phyloP scores from a whole-genome alignment of 2,888 invertebrate genomes.

The Pseudococcus jackbeardsleyi region DNA sequence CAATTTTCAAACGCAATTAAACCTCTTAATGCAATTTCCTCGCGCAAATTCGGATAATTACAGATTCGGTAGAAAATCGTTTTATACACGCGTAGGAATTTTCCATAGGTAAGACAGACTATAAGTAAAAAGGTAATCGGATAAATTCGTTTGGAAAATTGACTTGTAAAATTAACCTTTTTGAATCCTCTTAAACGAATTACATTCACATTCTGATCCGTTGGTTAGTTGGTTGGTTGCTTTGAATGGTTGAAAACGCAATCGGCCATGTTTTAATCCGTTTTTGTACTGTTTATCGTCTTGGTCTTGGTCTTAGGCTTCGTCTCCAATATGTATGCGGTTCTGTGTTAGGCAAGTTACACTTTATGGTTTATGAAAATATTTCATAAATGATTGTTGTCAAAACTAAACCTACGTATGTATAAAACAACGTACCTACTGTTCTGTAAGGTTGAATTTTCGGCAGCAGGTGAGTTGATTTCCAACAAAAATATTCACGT shows the following conservation, averaged over 20 bases:
- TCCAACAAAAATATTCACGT: too few species aligned
- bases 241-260: slow-evolving; percentile 32
- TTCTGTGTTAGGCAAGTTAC: too few species aligned
- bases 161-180: slow-evolving; percentile 49
- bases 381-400: not conserved
- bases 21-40: slow-evolving; percentile 53
- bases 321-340: not conserved
- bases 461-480: too few species aligned
- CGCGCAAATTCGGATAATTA: slow-evolving; percentile 34
- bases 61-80: slow-evolving; percentile 46
- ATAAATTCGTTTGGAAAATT: slow-evolving; percentile 56
- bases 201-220: slow-evolving; percentile 49
- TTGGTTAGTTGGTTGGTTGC: not conserved
- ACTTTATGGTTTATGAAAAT: not conserved
- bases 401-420: not conserved
- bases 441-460: not conserved
- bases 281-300: not conserved
- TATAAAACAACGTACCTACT: not conserved
- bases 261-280: slow-evolving; percentile 47
- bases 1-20: slow-evolving; percentile 53
- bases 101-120: not conserved
- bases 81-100: not conserved
- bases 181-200: slow-evolving; percentile 55
- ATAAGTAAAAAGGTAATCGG: slow-evolving; percentile 47
- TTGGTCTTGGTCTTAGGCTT: not conserved